Conservation (phyloP, 2,888 invertebrate genomes). For the Electrophaes corylata region DNA sequence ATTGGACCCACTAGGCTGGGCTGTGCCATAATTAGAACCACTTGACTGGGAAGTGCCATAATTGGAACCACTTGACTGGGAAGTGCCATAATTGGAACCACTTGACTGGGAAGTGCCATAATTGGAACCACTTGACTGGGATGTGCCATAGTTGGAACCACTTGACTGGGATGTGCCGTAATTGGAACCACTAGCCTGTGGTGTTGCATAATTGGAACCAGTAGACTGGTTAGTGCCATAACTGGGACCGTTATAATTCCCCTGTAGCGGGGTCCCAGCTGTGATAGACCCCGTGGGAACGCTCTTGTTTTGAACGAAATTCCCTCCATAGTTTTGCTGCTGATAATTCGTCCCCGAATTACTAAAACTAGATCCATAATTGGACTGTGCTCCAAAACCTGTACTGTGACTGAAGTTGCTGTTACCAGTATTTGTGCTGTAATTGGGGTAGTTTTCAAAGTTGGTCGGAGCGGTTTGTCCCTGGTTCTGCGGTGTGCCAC, state of each 20-base stretch:
- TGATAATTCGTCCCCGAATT: not conserved
- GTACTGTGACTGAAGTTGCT: not conserved
- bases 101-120: not conserved
- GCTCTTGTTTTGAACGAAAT: constrained; percentile 28
- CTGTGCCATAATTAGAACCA: constrained; percentile 1
- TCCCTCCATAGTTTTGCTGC: not conserved
- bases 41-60: not conserved
- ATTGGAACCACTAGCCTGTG: not conserved
- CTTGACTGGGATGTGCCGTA: constrained; percentile 7
- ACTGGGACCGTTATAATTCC: constrained; percentile 8
- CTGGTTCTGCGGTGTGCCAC: constrained; percentile 39
- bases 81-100: constrained; percentile 22
- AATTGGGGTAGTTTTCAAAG: constrained; percentile 17
- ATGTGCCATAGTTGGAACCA: not conserved
- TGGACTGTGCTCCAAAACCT: not conserved
- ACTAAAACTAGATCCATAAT: constrained; percentile 7
- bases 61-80: not conserved
- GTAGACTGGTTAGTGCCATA: not conserved
- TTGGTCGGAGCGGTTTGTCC: constrained; percentile 16
- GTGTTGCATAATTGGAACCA: not conserved
- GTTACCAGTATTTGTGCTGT: not conserved
- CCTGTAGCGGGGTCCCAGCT: constrained; percentile 55
- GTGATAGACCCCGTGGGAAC: constrained; percentile 52
- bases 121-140: constrained; percentile 6
- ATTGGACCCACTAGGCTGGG: constrained; percentile 3